Evolutionary conservation across 2,113 vertebrate genomes (phyloP).

Genomic region (Alethe castanea): DNA sequence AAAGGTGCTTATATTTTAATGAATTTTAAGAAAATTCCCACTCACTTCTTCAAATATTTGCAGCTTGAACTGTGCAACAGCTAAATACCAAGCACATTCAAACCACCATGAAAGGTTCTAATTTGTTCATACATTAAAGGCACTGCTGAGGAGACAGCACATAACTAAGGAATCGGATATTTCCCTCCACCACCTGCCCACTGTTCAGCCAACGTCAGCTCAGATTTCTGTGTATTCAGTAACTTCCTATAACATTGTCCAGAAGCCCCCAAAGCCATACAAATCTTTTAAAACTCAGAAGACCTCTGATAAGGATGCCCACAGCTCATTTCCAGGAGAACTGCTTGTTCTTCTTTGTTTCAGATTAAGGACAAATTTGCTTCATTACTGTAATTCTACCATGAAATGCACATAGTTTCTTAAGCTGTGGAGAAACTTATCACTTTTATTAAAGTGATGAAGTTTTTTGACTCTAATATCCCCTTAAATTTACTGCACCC

Average conservation of each 20-base stretch:
- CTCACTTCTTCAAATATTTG: not conserved
- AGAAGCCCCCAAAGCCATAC: not conserved
- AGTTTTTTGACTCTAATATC: not conserved
- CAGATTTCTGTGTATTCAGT: not conserved
- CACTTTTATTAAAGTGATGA: not conserved
- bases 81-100: not conserved
- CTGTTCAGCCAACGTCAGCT: not conserved
- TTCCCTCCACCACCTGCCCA: not conserved
- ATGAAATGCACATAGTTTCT: not conserved
- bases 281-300: not conserved
- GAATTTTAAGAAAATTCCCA: not conserved
- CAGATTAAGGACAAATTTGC: not conserved
- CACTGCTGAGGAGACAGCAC: not conserved
- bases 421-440: not conserved
- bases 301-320: not conserved
- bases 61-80: not conserved
- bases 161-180: fast-evolving
- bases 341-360: not conserved
- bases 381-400: not conserved
- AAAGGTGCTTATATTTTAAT: not conserved
- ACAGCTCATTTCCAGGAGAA: not conserved
- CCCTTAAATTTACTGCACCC: not conserved
- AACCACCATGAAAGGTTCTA: not conserved
- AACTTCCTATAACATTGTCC: not conserved
- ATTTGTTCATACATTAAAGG: not conserved